Conservation (phyloP, 2,113 vertebrate species). For the Labeo rohita region DNA sequence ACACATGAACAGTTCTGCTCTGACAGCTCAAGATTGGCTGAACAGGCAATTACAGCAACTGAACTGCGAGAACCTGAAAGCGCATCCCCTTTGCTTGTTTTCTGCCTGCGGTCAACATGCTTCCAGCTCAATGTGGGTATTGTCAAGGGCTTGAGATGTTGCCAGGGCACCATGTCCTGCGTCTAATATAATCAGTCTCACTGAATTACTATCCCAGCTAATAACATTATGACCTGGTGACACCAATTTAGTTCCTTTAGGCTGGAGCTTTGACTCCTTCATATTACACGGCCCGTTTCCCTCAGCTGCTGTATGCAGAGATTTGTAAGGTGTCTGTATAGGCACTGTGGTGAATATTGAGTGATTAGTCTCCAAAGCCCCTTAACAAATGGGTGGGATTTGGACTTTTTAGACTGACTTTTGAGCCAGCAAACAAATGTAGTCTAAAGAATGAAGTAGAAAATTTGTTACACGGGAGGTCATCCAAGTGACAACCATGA, state of each 20-base stretch:
- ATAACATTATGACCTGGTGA: slow-evolving; percentile 81
- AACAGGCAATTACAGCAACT: neutral
- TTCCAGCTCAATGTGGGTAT: slow-evolving; percentile 68
- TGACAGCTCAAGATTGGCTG: neutral
- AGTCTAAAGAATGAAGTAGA: neutral
- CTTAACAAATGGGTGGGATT: neutral
- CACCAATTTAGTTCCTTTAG: slow-evolving; percentile 74
- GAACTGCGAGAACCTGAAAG: neutral
- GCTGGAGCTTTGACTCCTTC: slow-evolving; percentile 34
- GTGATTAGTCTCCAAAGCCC: neutral
- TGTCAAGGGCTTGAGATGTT: slow-evolving; percentile 64
- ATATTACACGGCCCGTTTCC: slow-evolving; percentile 2
- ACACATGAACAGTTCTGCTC: neutral
- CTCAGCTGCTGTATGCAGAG: slow-evolving; percentile 14
- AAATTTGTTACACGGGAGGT: slow-evolving; percentile 17
- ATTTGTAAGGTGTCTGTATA: slow-evolving; percentile 54
- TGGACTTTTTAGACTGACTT: neutral
- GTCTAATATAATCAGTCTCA: slow-evolving; percentile 78
- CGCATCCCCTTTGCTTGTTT: slow-evolving; percentile 54
- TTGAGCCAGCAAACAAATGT: neutral
- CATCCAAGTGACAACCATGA: slow-evolving; percentile 38
- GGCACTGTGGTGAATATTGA: neutral
- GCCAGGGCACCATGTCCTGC: slow-evolving; percentile 68
- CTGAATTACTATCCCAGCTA: slow-evolving; percentile 71
- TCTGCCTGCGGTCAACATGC: slow-evolving; percentile 49